Evolutionary conservation across 2,797 vertebrate genomes (phyloP), one percentile per base, ranked within the genome.

Genomic region (Neosilurus hyrtlii): DNA sequence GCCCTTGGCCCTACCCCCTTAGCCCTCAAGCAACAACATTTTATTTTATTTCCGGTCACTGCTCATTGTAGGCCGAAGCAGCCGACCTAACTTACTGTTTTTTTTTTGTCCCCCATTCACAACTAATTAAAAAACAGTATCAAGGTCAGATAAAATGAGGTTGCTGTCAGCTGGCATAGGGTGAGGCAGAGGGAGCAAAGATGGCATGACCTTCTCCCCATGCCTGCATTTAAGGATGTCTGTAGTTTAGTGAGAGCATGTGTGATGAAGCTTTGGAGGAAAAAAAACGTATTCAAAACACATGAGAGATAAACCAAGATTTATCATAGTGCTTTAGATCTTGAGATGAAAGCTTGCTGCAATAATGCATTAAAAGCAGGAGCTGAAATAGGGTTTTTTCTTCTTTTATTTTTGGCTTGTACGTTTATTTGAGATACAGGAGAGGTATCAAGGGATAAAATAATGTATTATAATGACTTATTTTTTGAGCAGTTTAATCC

Each of bases 21-120:
- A 90, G 81, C 80, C 59, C 68, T 66, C 81, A 62, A 86, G 84
- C 83, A 85, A 86, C 89, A 86, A 81, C 88, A 59, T 89, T 86
- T 18, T 81, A 88, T 73, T 82, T 82, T 1, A 88, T 93, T 94
- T 92, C 90, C 91, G 93, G 93, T 93, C 93, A 93, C 62, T 89
- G 92, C 86, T 30, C 90, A 88, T 85, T 73, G 86, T 89, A 67
- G 81, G 87, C 87, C 62, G 85, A 88, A 86, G 83, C 91, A 92
- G 91, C 91, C 92, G 92, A 89, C 90, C 79, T 80, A 26, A 80
- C 81, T 80, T 79, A 52, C 88, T 66, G 88, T 87, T 43, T 35
- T 20, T 43, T 43, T 43, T 78, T 73, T 72, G 51, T 49, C 24
- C 22, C 9, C 61, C 15, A 57, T 74, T 75, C 79, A 86, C 85